Percentiles rank a stretch among this genome's conserved stretches.
Evolutionary conservation across 2,797 vertebrate genomes (phyloP).

Genomic region (Coregonus sp.): DNA sequence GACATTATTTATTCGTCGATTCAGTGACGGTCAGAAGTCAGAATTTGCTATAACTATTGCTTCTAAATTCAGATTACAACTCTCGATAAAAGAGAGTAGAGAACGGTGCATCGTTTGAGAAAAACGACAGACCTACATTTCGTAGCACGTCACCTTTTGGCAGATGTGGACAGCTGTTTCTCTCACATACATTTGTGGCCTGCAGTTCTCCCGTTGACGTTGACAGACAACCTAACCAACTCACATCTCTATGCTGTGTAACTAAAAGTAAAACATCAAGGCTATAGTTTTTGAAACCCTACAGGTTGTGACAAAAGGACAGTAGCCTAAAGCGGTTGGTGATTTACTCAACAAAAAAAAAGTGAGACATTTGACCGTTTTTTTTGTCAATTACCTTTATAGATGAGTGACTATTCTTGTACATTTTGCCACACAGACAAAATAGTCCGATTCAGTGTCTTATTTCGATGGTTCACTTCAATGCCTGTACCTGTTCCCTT

Average conservation of each 20-base stretch:
- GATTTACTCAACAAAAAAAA: no score
- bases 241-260: neutral
- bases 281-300: neutral
- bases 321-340: no score
- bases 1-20: neutral
- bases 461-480: neutral
- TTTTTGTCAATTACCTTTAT: neutral
- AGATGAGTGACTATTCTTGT: neutral
- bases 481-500: neutral
- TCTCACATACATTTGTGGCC: neutral
- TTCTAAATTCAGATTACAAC: neutral
- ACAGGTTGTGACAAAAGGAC: no score
- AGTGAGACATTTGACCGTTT: no score
- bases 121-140: neutral
- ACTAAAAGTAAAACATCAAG: neutral
- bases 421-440: neutral
- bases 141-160: neutral
- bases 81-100: neutral
- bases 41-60: neutral
- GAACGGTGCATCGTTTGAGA: neutral
- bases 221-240: neutral
- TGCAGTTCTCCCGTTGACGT: neutral
- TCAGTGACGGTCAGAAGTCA: neutral
- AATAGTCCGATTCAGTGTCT: neutral
- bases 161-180: conserved; percentile 6